A percentile compares a stretch with the other conserved stretches of the same genome.
Conservation (phyloP, 1,140 invertebrate genomes). For the Zaprionus inermis region DNA sequence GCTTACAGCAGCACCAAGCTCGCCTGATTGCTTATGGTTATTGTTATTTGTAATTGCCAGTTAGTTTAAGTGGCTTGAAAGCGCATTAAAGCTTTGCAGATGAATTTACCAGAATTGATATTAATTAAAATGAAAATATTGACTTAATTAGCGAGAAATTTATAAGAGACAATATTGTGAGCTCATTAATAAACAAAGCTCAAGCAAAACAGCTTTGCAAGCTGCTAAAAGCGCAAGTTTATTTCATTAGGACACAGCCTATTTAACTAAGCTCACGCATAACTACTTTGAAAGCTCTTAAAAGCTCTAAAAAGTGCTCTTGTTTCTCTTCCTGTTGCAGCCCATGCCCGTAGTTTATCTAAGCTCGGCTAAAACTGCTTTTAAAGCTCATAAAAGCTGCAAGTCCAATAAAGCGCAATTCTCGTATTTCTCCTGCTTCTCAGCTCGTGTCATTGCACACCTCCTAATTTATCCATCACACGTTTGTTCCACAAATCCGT, state of each 20-base stretch:
- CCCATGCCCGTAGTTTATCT: too few species aligned
- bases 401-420: background rate
- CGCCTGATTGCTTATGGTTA: background rate
- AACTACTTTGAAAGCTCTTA: too few species aligned
- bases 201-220: background rate
- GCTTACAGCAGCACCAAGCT: background rate
- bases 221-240: background rate
- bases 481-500: slow-evolving; percentile 8
- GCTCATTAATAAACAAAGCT: too few species aligned
- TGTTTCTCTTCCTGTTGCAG: too few species aligned
- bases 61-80: background rate
- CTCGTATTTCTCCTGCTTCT: background rate
- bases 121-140: background rate
- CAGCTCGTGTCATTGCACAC: slow-evolving; percentile 27
- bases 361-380: too few species aligned
- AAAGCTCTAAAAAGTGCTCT: too few species aligned
- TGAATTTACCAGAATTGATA: background rate
- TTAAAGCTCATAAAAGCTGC: background rate
- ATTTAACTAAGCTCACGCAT: too few species aligned
- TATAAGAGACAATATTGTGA: too few species aligned
- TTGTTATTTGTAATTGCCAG: background rate
- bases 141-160: background rate
- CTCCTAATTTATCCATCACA: slow-evolving; percentile 11
- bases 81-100: background rate
- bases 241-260: too few species aligned